Evolutionary conservation across 2,113 vertebrate species (phyloP).

Genomic region (Lepisosteus osseus): DNA sequence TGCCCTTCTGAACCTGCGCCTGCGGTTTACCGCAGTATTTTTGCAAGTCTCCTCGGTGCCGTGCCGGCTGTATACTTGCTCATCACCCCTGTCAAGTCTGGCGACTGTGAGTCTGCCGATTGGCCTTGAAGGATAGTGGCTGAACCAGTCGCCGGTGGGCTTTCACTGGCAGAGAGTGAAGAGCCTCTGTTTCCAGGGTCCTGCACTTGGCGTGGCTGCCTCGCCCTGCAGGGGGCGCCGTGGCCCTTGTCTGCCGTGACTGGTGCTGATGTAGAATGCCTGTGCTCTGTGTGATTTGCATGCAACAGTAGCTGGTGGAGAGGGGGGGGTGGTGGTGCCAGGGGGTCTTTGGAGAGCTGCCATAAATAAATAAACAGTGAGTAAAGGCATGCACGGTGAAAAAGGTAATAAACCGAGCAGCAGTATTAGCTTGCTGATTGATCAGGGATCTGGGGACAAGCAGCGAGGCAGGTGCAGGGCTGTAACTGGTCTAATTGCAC

Average conservation of each 20-base stretch:
- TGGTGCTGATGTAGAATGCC: background rate
- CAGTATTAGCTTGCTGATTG: conserved; percentile 66
- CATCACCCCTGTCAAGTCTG: too few relatives aligned
- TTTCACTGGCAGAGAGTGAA: too few relatives aligned
- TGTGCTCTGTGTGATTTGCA: conserved; percentile 45
- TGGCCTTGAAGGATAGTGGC: too few relatives aligned
- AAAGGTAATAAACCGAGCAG: conserved; percentile 50
- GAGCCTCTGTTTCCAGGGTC: too few relatives aligned
- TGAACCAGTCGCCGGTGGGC: too few relatives aligned
- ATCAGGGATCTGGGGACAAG: conserved; percentile 57
- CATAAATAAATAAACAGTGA: conserved; percentile 66
- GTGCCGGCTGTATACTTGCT: too few relatives aligned
- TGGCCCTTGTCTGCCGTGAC: conserved; percentile 28
- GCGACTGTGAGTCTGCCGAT: too few relatives aligned
- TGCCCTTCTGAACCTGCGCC: too few relatives aligned
- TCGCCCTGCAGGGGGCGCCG: conserved; percentile 44
- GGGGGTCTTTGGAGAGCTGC: conserved; percentile 49
- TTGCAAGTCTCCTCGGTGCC: too few relatives aligned
- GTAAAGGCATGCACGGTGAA: conserved; percentile 49
- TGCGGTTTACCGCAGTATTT: too few relatives aligned
- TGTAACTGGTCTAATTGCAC: background rate
- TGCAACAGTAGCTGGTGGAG: conserved; percentile 28
- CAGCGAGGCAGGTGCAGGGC: conserved; percentile 40
- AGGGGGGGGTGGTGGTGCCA: conserved; percentile 41
- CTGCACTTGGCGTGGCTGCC: background rate